Base-by-base conservation (phyloP, 2,888 invertebrate genomes). In the Lacanobia oleracea region DNA sequence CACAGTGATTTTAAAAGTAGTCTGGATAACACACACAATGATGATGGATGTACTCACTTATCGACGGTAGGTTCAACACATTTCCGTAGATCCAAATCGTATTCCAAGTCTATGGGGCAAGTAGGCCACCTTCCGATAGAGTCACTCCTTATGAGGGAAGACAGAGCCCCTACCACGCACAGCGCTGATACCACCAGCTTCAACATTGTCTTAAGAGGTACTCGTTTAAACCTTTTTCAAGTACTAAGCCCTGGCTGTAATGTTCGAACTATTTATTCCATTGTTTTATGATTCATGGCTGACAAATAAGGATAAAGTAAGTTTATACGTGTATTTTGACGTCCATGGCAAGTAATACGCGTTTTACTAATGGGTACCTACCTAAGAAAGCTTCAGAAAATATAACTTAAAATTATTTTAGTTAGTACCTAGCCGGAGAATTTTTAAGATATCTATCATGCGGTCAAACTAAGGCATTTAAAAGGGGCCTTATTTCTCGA, bases 61-160 rank as follows among this genome's bases (percentile, higher is more conserved):
- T 27, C 8, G 8, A n/a, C 2, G 16, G 16, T 14, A 7, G 56
- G 56, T 10, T n/a, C 9, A 14, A 59, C 57, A 75, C 73, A 73
- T 45, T 45, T 2, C 0, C 8, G 12, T 21, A 40, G 51, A 3
- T 14, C 0, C 0, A 37, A 2, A 40, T 73, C 18, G 6, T 75
- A 75, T 27, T 37, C 37, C 1, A 37, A n/a, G 21, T 73, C 67
- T 59, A 59, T 67, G 0, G 73, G 73, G 12, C 73, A 73, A 27
- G 66, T 5, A 10, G 1, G 14, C n/a, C 1, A 40, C 40, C 10
- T 40, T 1, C 1, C 21, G 16, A 45, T 10, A 4, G 23, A 37
- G 1, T 51, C 45, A 8, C 1, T 2, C 37, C 76, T 57, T 9
- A 73, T 14, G 1, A 73, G 12, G 21, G 57, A 67, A 5, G 73